Percentiles rank a stretch among this genome's conserved stretches.
These are phyloP conservation scores for Maconellicoccus hirsutus DNA, from an alignment of 1,140 invertebrate genomes.

Conservation along the genomic window DNA sequence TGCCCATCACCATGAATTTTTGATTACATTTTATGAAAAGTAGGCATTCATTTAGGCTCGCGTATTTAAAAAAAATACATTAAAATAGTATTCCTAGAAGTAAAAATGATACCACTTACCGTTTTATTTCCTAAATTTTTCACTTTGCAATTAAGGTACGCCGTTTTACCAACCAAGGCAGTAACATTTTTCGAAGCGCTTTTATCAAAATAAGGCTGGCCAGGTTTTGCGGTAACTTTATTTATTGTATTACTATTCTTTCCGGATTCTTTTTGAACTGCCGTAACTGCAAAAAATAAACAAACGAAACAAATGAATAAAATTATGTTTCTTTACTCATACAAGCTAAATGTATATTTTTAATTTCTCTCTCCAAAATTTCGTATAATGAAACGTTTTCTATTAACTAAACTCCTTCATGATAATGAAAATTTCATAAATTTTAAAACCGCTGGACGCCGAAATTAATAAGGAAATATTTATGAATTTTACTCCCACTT, in stretches of 20 bases:
- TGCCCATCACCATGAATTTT: no score
- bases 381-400: no score
- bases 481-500: no score
- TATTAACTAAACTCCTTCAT: no score
- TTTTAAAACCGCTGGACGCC: no score
- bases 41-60: not conserved
- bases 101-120: conserved; percentile 43
- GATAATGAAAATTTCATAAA: no score
- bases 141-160: conserved; percentile 69
- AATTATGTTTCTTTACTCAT: no score
- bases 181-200: conserved; percentile 64
- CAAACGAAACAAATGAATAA: not conserved
- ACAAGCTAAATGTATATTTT: no score
- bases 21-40: no score
- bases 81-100: not conserved
- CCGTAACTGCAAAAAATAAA: not conserved
- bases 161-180: conserved; percentile 67
- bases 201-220: conserved; percentile 51
- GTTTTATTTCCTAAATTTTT: conserved; percentile 78
- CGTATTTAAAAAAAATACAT: not conserved
- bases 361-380: no score
- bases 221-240: conserved; percentile 23
- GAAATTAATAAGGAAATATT: no score
- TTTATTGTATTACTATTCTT: conserved; percentile 25
- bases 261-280: conserved; percentile 11